Evolutionary conservation across 1,140 invertebrate genomes (phyloP), one percentile per base, ranked within the genome.

Genomic region (Bombus pascuorum): DNA sequence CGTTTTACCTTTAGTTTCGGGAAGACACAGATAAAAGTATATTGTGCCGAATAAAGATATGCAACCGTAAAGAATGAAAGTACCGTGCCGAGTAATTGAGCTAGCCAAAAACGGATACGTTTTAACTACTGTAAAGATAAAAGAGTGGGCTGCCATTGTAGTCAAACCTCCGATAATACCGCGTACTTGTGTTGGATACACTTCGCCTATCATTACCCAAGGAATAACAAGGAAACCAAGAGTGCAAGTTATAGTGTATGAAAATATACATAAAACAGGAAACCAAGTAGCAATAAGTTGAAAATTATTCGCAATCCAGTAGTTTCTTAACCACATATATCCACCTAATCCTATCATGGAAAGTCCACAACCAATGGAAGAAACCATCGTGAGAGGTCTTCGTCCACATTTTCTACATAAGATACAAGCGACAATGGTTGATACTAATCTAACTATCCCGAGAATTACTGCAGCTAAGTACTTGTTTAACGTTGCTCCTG

Each of bases 1-100:
- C 3, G 96, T 96, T 90, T 96, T 96, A 15, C 97, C 97, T 93
- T 98, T 98, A 1, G 98, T 98, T 94, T 98, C 98, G n/a, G 98
- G 97, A 28, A 98, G 93, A 83, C 95, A 97, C 73, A 97, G 81
- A 57, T 95, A 96, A 70, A 97, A 94, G 77, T 96, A 95, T 70
- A 97, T 92, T 85, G 96, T 95, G 93, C 96, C 96, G 57, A 95
- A 91, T 5, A 96, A 89, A 12, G 97, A 97, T 83, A 96, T 95
- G 37, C 94, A 94, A 0, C 97, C 97, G 81, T 97, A 97, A 0
- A 97, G 86, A 1, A 96, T 94, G 85, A 97, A 97, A 1, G 96
- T 95, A 4, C 96, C 97, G 90, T 96, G 95, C 71, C 95, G 95
- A 42, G 96, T 95, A 13, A 97, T 87, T 1, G 90, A 18, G 28